phyloP scores from a whole-genome alignment of 2,113 vertebrate genomes.

The Lampris megalopsis region DNA sequence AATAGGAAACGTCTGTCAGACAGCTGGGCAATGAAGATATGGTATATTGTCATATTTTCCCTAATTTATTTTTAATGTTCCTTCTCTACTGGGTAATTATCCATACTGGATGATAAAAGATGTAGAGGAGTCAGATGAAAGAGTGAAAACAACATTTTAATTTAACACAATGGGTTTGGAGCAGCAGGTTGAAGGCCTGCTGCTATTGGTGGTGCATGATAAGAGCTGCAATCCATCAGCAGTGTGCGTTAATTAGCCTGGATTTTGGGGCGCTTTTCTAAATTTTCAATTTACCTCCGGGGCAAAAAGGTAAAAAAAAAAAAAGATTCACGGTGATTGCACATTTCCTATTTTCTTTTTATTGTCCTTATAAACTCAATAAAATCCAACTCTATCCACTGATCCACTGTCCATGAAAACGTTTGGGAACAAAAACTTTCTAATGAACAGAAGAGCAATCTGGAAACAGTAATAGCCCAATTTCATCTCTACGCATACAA shows the following conservation, averaged over 20 bases:
- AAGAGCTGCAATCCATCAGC: not conserved
- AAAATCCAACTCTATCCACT: too few relatives aligned
- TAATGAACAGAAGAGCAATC: too few relatives aligned
- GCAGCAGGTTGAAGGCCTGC: not conserved
- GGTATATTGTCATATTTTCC: too few relatives aligned
- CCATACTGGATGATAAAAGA: not conserved
- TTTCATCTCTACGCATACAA: not conserved
- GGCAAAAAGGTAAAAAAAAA: slow-evolving; percentile 19
- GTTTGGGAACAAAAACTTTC: too few relatives aligned
- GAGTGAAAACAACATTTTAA: not conserved
- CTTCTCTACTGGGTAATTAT: slow-evolving; percentile 11
- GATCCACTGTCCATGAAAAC: too few relatives aligned
- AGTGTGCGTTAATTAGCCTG: slow-evolving; percentile 19
- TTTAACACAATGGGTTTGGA: not conserved
- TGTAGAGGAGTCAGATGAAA: not conserved
- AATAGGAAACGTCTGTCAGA: too few relatives aligned
- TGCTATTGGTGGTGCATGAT: slow-evolving; percentile 6
- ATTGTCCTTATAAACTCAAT: not conserved
- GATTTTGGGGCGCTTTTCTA: not conserved
- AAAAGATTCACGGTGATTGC: not conserved
- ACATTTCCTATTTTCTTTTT: not conserved
- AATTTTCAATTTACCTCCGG: slow-evolving; percentile 8
- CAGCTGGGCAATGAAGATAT: too few relatives aligned
- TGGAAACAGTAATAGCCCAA: too few relatives aligned
- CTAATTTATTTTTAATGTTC: not conserved